Base-by-base conservation (phyloP, 2,888 invertebrate species). In the Latrodectus elegans region DNA sequence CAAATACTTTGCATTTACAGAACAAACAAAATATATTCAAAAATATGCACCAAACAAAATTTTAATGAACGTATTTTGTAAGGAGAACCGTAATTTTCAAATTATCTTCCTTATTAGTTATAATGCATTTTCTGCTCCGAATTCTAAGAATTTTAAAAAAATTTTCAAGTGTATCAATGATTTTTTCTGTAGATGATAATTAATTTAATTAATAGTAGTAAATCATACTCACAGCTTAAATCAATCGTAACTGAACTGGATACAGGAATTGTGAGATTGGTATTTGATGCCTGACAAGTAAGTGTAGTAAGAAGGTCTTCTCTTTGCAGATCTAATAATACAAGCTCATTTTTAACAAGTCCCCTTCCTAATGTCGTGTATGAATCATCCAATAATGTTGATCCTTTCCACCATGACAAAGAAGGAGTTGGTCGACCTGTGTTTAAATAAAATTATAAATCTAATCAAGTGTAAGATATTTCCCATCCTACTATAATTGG, bases 191-290 rank as follows among this genome's bases (percentile, higher is more conserved):
- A 6, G 38, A 38, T 38, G 4, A 38, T 38, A 1, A 38, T 38
- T 38, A 38, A 38, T 38, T 6, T 6, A 38, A 38, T 6, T 38
- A 0, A 38, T 38, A 38, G 6, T 1, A 17, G 38, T 49, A 71
- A 64, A 51, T 38, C 22, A 14, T 91, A 96, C 97, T 96, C 93
- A 97, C 97, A 94, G 93, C 96, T 96, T 90, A 97, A 94, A 93
- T 97, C 96, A 92, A 97, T 93, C 90, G 96, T 95, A 91, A 96
- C 94, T 90, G 95, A 94, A 93, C 95, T 95, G 90, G 95, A 95
- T 4, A 89, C 86, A 38, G 90, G 89, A 72, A 90, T 80, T n/a
- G 90, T 90, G 11, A 90, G 85, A 76, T 90, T 90, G 38, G 90
- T 90, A 72, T 90, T 90, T 10, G 85, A 83, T 15, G 90, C 90